Evolutionary conservation across 2,113 vertebrate genomes (phyloP), one percentile per base, ranked within the genome.

Genomic region (Sander vitreus): DNA sequence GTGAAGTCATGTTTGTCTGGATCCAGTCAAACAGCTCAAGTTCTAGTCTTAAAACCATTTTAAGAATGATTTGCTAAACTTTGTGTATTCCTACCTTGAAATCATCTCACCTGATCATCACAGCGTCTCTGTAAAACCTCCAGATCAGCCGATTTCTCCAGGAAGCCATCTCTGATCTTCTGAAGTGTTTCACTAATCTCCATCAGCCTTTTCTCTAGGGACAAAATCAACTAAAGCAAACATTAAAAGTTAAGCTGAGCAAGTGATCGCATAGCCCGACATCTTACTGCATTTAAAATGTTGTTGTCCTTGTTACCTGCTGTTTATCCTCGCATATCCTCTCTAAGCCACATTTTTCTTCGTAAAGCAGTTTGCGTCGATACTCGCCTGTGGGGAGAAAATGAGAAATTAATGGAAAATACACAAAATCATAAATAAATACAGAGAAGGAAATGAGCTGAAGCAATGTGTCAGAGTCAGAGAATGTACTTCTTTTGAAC

Each of bases 291-390:
- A 16, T 13, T n/a, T 18, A 11, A 23, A 33, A 27, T n/a, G n/a
- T n/a, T n/a, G 3, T 0, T 30, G 14, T 66, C 9, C 15, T 47
- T 0, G 6, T 43, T 96, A 97, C 97, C 96, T 96, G 89, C 69
- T 97, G 96, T 79, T 96, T 97, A 39, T 97, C 94, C 69, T 93
- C 89, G 73, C 96, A 96, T 12, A 96, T 92, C 23, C 89, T 92
- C 88, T 96, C 94, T 3, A 94, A 15, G 5, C 86, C 91, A 76
- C 89, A 89, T 87, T 95, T 95, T 12, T 94, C 94, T 74, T 85
- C 92, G 76, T 90, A 86, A 10, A 96, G 85, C 13, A 47, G 48
- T 23, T 87, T 79, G 36, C 54, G 85, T 36, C 65, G 79, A 21
- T 91, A 85, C 0, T 80, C 19, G 3, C 55, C 92, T 94, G 85